phyloP scores from a whole-genome alignment of 2,113 vertebrate species.

The Boulengeromyrus knoepffleri region DNA sequence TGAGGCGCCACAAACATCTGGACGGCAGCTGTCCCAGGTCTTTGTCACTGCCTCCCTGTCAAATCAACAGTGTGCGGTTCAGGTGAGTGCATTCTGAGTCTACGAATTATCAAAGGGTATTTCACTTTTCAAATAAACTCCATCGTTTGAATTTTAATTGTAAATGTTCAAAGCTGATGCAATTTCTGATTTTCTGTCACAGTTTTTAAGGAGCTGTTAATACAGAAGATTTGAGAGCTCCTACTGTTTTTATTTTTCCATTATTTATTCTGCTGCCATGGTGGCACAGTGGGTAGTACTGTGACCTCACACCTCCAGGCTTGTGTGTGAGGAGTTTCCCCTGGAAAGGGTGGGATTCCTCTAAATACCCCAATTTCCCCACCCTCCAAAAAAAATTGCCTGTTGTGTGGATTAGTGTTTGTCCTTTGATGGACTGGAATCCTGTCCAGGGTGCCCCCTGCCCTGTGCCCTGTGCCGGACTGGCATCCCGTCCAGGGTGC shows the following conservation, averaged over 20 bases:
- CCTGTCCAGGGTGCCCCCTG: neutral
- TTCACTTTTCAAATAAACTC: neutral
- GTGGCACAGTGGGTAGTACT: neutral
- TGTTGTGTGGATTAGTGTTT: neutral
- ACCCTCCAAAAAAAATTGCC: neutral
- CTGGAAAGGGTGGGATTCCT: neutral
- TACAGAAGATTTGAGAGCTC: neutral
- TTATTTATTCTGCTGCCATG: neutral
- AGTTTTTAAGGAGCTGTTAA: neutral
- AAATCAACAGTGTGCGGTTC: neutral
- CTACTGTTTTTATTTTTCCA: neutral
- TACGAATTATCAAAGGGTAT: neutral
- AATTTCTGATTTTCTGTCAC: neutral
- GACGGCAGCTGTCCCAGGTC: constrained; percentile 9
- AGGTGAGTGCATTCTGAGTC: neutral
- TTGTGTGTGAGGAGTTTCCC: neutral
- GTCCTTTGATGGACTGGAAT: neutral
- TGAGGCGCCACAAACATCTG: neutral
- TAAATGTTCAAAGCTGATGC: neutral
- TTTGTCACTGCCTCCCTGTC: neutral
- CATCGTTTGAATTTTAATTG: neutral
- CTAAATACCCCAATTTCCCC: neutral
- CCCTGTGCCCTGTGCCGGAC: neutral
- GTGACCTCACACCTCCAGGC: neutral
- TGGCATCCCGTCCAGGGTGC: too few species aligned